Evolutionary conservation across 2,888 invertebrate genomes (phyloP).

Genomic region (Agrochola lota): DNA sequence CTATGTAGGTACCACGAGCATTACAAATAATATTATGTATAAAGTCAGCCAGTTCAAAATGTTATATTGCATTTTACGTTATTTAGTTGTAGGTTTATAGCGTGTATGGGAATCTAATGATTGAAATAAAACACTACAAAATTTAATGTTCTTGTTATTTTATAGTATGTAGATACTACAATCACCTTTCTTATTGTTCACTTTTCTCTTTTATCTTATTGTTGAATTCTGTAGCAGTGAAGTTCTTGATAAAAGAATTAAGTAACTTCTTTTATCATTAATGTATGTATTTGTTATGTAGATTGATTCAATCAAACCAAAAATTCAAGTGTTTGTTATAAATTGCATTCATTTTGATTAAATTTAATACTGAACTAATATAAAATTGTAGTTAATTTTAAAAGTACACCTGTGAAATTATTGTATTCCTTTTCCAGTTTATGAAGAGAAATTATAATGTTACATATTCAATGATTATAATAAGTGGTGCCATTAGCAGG

Average conservation of each 20-base stretch:
- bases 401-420: not conserved
- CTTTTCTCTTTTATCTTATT: not conserved
- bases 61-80: slow-evolving; percentile 86
- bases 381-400: not conserved
- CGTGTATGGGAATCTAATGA: slow-evolving; percentile 78
- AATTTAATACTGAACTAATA: not conserved
- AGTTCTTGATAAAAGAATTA: too few species aligned
- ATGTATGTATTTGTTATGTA: not conserved
- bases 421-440: not conserved
- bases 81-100: slow-evolving; percentile 87
- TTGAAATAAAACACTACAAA: slow-evolving; percentile 72
- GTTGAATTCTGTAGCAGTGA: not conserved
- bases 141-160: slow-evolving; percentile 22
- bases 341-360: not conserved
- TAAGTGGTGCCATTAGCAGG: not conserved
- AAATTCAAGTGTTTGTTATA: not conserved
- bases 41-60: slow-evolving; percentile 65
- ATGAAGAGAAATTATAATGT: not conserved
- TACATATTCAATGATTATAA: not conserved
- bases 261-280: too few species aligned
- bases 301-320: not conserved
- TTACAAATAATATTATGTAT: slow-evolving; percentile 72
- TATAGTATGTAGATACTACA: not conserved
- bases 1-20: slow-evolving; percentile 68
- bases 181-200: not conserved